A percentile compares a stretch with the other conserved stretches of the same genome.
These are phyloP conservation scores for Epinotia demarniana DNA, from an alignment of 2,888 invertebrate species.

Conservation along the genomic window DNA sequence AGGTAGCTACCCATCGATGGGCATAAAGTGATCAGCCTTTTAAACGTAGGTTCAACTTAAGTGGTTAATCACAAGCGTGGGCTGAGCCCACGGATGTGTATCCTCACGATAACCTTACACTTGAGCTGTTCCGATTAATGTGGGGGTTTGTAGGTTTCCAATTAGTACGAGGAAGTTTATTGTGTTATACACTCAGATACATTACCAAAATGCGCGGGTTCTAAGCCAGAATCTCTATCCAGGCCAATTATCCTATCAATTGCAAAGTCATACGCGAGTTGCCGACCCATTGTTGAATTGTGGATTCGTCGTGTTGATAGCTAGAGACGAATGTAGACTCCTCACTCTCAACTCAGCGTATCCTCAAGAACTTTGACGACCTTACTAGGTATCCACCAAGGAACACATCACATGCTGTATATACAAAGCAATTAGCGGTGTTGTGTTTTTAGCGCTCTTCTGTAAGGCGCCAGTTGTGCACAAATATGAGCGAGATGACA, in stretches of 20 bases:
- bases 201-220: neutral
- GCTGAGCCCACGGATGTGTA: slow-evolving; percentile 43
- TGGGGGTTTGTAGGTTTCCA: slow-evolving; percentile 23
- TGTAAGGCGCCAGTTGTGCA: no score
- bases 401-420: no score
- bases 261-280: neutral
- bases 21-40: slow-evolving; percentile 1
- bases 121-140: slow-evolving; percentile 26
- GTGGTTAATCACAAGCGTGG: slow-evolving; percentile 40
- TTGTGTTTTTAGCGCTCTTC: no score
- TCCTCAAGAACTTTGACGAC: no score
- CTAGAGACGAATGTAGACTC: no score
- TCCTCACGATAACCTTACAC: slow-evolving; percentile 36
- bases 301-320: no score
- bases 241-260: neutral
- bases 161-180: slow-evolving; percentile 11
- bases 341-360: no score
- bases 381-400: no score
- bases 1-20: neutral
- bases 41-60: slow-evolving; percentile 16
- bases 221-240: neutral
- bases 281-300: no score
- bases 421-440: no score
- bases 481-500: no score
- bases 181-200: neutral